Evolutionary conservation across 2,113 vertebrate genomes (phyloP).

Genomic region (Odobenus rosmarus): DNA sequence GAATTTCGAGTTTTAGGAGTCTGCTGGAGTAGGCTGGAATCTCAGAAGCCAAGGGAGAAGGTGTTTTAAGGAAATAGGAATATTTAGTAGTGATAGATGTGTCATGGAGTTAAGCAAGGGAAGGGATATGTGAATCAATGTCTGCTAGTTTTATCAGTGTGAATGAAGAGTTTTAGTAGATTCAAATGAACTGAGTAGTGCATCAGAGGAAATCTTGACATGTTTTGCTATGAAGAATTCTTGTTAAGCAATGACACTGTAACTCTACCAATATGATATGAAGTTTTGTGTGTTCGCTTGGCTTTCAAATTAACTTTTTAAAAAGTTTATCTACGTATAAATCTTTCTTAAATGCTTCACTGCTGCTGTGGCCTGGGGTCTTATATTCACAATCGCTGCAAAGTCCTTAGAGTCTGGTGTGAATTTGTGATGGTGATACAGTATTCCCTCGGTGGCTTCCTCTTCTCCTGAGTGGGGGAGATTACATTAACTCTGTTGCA

Average conservation of each 20-base stretch:
- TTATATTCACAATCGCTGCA: not conserved
- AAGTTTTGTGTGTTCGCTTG: not conserved
- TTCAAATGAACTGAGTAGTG: not conserved
- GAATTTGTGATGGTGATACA: not conserved
- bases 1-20: not conserved
- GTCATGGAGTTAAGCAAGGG: not conserved
- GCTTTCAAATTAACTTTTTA: constrained; percentile 10
- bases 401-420: not conserved
- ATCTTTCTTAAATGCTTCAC: not conserved
- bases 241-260: not conserved
- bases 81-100: not conserved
- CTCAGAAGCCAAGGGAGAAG: not conserved
- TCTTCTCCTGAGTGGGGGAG: not conserved
- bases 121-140: not conserved
- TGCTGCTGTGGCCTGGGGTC: not conserved
- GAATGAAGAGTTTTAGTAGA: not conserved
- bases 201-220: constrained; percentile 7
- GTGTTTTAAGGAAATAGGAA: not conserved
- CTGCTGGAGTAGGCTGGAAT: not conserved
- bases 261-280: not conserved
- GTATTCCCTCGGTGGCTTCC: not conserved
- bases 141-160: not conserved
- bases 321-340: not conserved
- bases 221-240: not conserved
- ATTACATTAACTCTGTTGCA: not conserved